Evolutionary conservation across 2,113 vertebrate species (phyloP), one percentile per base, ranked within the genome.

Genomic region (Ovis canadensis): DNA sequence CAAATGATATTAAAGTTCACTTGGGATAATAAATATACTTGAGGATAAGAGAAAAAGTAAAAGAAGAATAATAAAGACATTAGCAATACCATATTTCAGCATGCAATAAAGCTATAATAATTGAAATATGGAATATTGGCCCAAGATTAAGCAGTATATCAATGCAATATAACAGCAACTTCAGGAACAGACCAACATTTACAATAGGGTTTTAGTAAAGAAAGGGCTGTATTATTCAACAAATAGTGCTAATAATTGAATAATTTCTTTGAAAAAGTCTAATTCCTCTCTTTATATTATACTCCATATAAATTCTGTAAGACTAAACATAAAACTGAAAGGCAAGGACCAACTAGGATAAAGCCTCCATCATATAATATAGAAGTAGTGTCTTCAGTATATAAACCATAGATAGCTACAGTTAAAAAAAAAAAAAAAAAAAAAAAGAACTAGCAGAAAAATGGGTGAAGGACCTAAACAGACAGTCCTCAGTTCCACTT

Each of bases 1-100:
- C 16, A 92, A 92, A 88, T 81, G 89, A 96, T 88, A 90, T 40
- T 77, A 94, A 81, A 92, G 31, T 84, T 92, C 45, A 93, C 19
- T 80, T 17, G 2, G 45, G 40, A 92, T 87, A 93, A 91, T 91
- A 88, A 96, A 60, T 90, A 71, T 57, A 90, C 71, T 25, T 77
- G 36, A 96, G 13, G 33, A 90, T 92, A 89, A 90, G 67, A 74
- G 9, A 77, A 91, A 88, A 71, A 85, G 36, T 83, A 29, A 62
- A 82, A 57, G 31, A 80, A 80, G 29, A 90, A 94, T 31, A 94
- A 82, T 60, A 90, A 48, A 55, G n/a, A 82, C 31, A 90, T 77
- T 77, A 94, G 43, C 3, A 88, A 55, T 71, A 71, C 1, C 36
- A 45, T 93, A 96, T 93, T 71, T 97, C 94, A 97, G 81, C 9